Evolutionary conservation across 2,888 invertebrate species (phyloP), one percentile per base, ranked within the genome.

Genomic region (Megaustenia siamemsis): DNA sequence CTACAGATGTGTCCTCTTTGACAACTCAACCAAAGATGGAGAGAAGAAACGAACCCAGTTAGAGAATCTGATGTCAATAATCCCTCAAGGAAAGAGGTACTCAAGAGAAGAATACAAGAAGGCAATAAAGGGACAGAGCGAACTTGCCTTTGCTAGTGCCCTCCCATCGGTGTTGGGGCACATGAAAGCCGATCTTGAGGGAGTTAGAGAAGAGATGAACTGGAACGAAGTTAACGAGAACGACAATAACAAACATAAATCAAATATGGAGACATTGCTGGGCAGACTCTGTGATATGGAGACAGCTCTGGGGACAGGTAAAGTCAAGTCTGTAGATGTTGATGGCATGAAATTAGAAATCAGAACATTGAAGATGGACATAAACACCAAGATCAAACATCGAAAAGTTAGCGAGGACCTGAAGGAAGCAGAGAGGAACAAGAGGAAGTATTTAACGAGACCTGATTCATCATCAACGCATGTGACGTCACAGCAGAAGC

Each of bases 1-100:
- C n/a, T 56, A 24, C 43, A 45, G 78, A 28, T 77, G 69, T 40
- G 83, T 78, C 18, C 60, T 83, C 3, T 78, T 83, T 40, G 53
- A 83, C 40, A 83, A 83, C 28, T 43, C 5, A 38, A 68, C 77
- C 15, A 45, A 77, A 56, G 32, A 43, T 49, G 53, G 2, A 2
- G 40, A 28, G 8, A 60, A 35, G 10, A 40, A 18, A 28, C 68
- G 71, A 10, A 8, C 0, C 8, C 83, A 83, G 56, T 38, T 83
- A 5, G 38, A 53, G 4, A 49, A 49, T 0, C 69, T 83, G 1
- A 28, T 83, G 40, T 12, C 4, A 5, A 40, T 68, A 3, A 35
- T 83, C 43, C 77, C 77, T 38, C 24, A n/a, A 8, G 77, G 60
- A 2, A 77, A 77, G 12, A n/a, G 28, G 18, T 77, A 77, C 10